Evolutionary conservation across 2,113 vertebrate species (phyloP), one percentile per base, ranked within the genome.

Genomic region (Epinephelus cyanopodus): DNA sequence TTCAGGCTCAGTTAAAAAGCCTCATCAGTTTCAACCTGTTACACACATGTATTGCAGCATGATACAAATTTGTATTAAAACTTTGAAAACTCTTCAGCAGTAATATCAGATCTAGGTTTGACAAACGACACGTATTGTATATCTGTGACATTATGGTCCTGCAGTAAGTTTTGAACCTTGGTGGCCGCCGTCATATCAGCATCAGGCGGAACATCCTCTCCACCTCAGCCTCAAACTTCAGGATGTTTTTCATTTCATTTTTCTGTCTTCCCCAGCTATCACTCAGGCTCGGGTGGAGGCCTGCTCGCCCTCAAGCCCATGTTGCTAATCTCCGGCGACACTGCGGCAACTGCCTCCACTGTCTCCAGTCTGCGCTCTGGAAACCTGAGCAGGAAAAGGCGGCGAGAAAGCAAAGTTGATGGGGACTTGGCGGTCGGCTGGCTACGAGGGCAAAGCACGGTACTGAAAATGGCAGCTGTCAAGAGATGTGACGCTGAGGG

Each of bases 401-500:
- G 68, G 73, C 47, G 82, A 74, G 83, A 61, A 90, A 90, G 81
- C 75, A 70, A 83, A 86, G 84, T 84, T 79, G 81, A 92, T 74
- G 84, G 78, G 80, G 83, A 85, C 79, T 86, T 83, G 87, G 86
- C 79, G 74, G 79, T 91, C 66, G 82, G 87, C 74, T 74, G 85
- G 86, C 37, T 60, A 88, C 23, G 62, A 73, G 70, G 74, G 63
- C 12, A 70, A 68, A 74, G 68, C 86, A 48, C 58, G 1, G 82
- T 67, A 87, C 85, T 83, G 89, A 94, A 95, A 95, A 94, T 94
- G 95, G 92, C 93, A 96, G 93, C 94, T 96, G 95, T 95, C 95
- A 95, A 86, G 88, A 85, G 85, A 88, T 87, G 90, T 94, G 94
- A 92, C 1, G 77, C 63, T 69, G 74, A 90, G 84, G 79, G 60